Percentiles rank a stretch among this genome's conserved stretches.
Conservation (phyloP, 1,140 invertebrate genomes). For the Piezodorus guildinii region DNA sequence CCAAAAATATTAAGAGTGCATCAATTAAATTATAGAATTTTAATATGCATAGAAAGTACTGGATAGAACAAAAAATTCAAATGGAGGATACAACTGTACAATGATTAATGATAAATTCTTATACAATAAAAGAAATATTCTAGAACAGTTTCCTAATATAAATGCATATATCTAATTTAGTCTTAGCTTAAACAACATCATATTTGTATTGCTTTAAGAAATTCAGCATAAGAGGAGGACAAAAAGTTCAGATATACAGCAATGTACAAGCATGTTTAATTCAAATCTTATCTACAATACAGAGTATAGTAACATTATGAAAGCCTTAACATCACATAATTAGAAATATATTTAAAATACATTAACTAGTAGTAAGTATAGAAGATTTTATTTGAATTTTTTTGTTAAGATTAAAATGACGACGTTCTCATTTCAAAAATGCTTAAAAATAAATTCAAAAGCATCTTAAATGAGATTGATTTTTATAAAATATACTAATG, state of each 20-base stretch:
- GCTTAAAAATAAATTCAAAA: not conserved
- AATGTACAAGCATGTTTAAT: slow-evolving; percentile 6
- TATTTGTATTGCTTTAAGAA: slow-evolving; percentile 8
- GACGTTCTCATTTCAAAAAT: not conserved
- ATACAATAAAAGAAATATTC: not conserved
- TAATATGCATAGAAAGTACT: not conserved
- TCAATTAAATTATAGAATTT: not conserved
- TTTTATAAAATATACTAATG: no score
- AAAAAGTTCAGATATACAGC: slow-evolving; percentile 1
- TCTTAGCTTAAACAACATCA: not conserved
- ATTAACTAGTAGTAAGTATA: not conserved
- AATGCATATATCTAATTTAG: not conserved
- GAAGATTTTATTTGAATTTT: not conserved
- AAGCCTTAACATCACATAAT: slow-evolving; percentile 10
- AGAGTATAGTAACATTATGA: not conserved
- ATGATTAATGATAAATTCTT: not conserved
- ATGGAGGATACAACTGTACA: not conserved
- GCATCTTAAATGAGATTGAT: not conserved
- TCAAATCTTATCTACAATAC: slow-evolving; percentile 1
- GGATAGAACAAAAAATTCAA: not conserved
- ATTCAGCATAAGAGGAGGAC: slow-evolving; percentile 2
- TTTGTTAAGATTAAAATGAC: not conserved
- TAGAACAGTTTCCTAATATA: not conserved
- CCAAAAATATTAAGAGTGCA: not conserved
- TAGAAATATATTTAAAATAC: not conserved